phyloP scores from a whole-genome alignment of 2,888 invertebrate species.

The Acronicta aceris region DNA sequence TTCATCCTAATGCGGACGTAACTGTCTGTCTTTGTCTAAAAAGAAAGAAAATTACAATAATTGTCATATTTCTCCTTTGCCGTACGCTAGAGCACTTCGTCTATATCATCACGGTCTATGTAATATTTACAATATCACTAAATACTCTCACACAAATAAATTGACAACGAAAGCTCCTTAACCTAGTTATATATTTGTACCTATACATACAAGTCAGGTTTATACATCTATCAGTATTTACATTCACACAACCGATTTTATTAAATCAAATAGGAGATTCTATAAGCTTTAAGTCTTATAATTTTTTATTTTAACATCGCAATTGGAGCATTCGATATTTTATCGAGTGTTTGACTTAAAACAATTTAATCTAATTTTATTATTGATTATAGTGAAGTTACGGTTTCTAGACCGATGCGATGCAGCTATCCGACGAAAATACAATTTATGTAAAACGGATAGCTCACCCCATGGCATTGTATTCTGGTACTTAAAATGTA shows the following conservation, averaged over 20 bases:
- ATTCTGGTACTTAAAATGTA: too few species aligned
- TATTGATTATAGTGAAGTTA: too few species aligned
- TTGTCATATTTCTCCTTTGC: slow-evolving; percentile 5
- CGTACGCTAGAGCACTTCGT: slow-evolving; percentile 51
- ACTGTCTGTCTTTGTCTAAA: too few species aligned
- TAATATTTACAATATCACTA: slow-evolving; percentile 68
- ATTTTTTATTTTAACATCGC: slow-evolving; percentile 6
- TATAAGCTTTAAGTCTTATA: slow-evolving; percentile 63
- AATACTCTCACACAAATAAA: slow-evolving; percentile 69
- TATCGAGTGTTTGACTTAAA: neutral
- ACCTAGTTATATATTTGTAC: slow-evolving; percentile 58
- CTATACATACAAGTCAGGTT: slow-evolving; percentile 65
- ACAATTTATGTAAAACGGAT: too few species aligned
- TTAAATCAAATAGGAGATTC: slow-evolving; percentile 67
- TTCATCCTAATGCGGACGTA: too few species aligned
- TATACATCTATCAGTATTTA: slow-evolving; percentile 75
- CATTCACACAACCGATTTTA: slow-evolving; percentile 83
- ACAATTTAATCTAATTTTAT: neutral
- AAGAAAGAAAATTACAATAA: too few species aligned
- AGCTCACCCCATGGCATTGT: too few species aligned
- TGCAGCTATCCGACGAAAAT: neutral
- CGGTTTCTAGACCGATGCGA: too few species aligned
- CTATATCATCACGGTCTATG: slow-evolving; percentile 53
- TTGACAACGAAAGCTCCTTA: slow-evolving; percentile 76
- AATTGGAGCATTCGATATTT: slow-evolving; percentile 5